Percentiles rank a stretch among this genome's conserved stretches.
Conservation (phyloP, 2,797 vertebrate genomes). For the Benthosema pterotum region DNA sequence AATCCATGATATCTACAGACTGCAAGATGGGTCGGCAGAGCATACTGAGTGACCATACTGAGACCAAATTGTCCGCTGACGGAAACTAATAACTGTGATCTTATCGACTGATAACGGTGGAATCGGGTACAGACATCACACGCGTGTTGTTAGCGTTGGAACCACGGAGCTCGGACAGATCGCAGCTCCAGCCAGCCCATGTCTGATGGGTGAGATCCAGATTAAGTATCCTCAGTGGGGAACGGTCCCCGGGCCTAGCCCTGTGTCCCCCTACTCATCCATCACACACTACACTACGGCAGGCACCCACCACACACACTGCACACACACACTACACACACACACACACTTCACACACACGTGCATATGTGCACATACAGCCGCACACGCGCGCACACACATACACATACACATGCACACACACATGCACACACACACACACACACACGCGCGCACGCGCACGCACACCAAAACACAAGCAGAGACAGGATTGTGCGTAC, state of each 20-base stretch:
- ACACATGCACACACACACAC: slow-evolving; percentile 21
- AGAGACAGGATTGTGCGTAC: not conserved
- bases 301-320: slow-evolving; percentile 1
- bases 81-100: no score
- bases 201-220: slow-evolving; percentile 34
- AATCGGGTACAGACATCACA: no score
- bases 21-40: no score
- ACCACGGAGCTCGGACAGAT: not conserved
- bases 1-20: no score
- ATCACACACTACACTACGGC: slow-evolving; percentile 52
- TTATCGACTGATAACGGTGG: no score
- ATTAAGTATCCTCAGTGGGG: slow-evolving; percentile 40
- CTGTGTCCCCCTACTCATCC: slow-evolving; percentile 44
- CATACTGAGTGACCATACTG: no score
- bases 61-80: no score
- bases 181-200: slow-evolving; percentile 1
- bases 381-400: not conserved
- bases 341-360: slow-evolving; percentile 12
- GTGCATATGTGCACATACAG: no score
- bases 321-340: slow-evolving; percentile 15
- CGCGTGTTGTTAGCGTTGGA: not conserved
- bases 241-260: slow-evolving; percentile 23
- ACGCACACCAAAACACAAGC: not conserved
- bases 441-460: not conserved
- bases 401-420: slow-evolving; percentile 10